A percentile compares a stretch with the other conserved stretches of the same genome.
phyloP scores from a whole-genome alignment of 2,888 invertebrate species.

The Apodemia hepburni region DNA sequence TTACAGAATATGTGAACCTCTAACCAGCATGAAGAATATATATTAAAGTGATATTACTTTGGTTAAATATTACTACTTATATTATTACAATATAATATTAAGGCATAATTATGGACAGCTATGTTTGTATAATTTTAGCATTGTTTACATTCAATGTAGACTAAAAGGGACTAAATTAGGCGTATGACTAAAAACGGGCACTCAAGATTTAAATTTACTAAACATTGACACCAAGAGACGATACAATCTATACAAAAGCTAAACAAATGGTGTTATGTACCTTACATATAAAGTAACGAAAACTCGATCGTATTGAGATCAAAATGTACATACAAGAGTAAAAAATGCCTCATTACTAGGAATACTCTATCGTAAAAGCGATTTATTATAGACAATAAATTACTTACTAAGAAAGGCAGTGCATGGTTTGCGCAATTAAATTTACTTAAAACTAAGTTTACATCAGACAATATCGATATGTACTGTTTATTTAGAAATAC shows the following conservation, averaged over 20 bases:
- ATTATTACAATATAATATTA: constrained; percentile 36
- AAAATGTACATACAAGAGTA: constrained; percentile 71
- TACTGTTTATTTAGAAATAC: constrained; percentile 42
- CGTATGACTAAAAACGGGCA: constrained; percentile 24
- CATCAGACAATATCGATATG: constrained; percentile 62
- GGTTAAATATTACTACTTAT: constrained; percentile 26
- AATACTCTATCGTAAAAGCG: constrained; percentile 43
- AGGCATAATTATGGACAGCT: constrained; percentile 49
- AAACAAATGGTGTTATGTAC: constrained; percentile 77
- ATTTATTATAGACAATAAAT: constrained; percentile 46
- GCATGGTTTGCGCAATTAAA: constrained; percentile 63
- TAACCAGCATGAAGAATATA: constrained; percentile 65
- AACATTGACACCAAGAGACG: constrained; percentile 57
- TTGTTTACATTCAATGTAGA: not conserved
- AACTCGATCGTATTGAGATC: constrained; percentile 77
- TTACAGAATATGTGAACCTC: constrained; percentile 72
- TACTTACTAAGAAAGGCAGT: constrained; percentile 66
- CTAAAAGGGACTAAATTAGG: constrained; percentile 21
- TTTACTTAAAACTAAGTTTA: constrained; percentile 45
- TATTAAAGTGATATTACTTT: constrained; percentile 33
- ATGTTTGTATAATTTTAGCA: constrained; percentile 4
- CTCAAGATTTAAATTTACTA: constrained; percentile 28
- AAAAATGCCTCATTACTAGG: constrained; percentile 43
- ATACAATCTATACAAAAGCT: constrained; percentile 74
- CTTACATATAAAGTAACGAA: constrained; percentile 69